phyloP scores from a whole-genome alignment of 2,797 vertebrate species.

The Hypotaenidia okinawae region DNA sequence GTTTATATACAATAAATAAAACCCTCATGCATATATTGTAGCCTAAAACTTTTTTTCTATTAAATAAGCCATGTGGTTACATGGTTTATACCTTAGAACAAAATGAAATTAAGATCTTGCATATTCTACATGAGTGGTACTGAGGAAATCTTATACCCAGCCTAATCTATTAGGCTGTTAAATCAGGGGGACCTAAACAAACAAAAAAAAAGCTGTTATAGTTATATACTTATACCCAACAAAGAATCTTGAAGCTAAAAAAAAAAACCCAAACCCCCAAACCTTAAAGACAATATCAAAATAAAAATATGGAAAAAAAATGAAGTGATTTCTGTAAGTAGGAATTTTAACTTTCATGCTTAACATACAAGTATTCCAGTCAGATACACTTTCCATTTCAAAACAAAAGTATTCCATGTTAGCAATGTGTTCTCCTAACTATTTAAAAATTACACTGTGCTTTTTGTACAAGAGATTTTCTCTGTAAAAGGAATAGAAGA shows the following conservation, averaged over 20 bases:
- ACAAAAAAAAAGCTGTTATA: slow-evolving; percentile 32
- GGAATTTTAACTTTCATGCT: slow-evolving; percentile 29
- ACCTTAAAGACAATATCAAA: not conserved
- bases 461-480: slow-evolving; percentile 1
- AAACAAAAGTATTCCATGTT: not conserved
- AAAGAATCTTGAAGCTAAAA: slow-evolving; percentile 43
- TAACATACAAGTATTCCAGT: not conserved
- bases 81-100: slow-evolving; percentile 68
- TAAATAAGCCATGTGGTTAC: slow-evolving; percentile 61
- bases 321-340: slow-evolving; percentile 22
- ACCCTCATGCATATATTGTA: slow-evolving; percentile 45
- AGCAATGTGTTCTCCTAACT: slow-evolving; percentile 13
- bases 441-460: slow-evolving; percentile 7
- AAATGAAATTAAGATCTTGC: slow-evolving; percentile 61
- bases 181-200: slow-evolving; percentile 34
- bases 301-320: not conserved
- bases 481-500: not conserved
- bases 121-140: slow-evolving; percentile 46
- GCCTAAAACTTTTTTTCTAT: slow-evolving; percentile 66
- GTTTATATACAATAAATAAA: slow-evolving; percentile 69
- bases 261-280: not conserved
- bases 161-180: slow-evolving; percentile 55
- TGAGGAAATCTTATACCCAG: slow-evolving; percentile 55
- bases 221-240: slow-evolving; percentile 44
- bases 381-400: slow-evolving; percentile 33